Evolutionary conservation across 2,113 vertebrate species (phyloP).

Genomic region (Fulmarus glacialis): DNA sequence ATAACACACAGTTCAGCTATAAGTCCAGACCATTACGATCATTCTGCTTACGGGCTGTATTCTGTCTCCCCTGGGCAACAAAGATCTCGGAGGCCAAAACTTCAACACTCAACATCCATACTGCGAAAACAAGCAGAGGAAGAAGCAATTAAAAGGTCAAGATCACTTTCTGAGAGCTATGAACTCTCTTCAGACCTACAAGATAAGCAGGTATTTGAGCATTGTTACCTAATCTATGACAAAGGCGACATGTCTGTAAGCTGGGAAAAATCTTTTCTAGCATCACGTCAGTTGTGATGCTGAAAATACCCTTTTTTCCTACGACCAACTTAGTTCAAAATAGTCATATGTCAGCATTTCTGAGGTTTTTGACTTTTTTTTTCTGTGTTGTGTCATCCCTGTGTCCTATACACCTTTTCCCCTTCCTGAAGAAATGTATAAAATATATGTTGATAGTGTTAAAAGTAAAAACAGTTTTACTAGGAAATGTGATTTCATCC

Average conservation of each 20-base stretch:
- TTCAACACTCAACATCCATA: constrained; percentile 96
- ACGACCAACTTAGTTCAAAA: neutral
- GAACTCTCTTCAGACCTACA: constrained; percentile 98
- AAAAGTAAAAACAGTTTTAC: neutral
- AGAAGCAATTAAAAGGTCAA: constrained; percentile 95
- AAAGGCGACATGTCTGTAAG: neutral
- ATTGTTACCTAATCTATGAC: neutral
- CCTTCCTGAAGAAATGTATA: neutral
- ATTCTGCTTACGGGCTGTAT: constrained; percentile 78
- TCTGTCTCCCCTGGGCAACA: constrained; percentile 82
- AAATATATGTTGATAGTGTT: neutral
- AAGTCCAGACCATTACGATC: constrained; percentile 87
- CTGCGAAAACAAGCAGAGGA: constrained; percentile 97
- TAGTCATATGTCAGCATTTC: neutral
- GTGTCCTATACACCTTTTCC: neutral
- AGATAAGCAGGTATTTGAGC: constrained; percentile 92
- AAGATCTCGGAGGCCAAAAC: constrained; percentile 86
- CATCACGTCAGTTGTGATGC: neutral
- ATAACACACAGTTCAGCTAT: constrained; percentile 81
- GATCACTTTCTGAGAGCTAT: constrained; percentile 97
- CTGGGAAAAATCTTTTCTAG: neutral
- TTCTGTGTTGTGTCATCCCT: neutral
- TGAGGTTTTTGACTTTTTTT: neutral
- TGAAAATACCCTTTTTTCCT: neutral
- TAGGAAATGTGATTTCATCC: neutral